Base-by-base conservation (phyloP, 37 sponge, comb jelly and placozoan species). In the Halisarca cf. caerulea region DNA sequence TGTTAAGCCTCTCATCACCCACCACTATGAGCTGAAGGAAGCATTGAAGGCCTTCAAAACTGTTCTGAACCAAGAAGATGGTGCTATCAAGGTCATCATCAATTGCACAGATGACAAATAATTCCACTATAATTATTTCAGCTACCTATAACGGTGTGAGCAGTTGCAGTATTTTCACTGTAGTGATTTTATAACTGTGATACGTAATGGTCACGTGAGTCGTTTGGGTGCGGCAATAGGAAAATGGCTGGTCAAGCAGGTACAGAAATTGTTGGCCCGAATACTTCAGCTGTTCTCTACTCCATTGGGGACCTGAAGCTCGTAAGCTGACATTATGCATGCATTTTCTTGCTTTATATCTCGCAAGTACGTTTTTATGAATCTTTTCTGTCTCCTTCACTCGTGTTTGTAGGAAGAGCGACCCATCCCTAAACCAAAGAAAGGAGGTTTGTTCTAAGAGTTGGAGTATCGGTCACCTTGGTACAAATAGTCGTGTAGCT, bases 1-100 rank as follows among this genome's bases (percentile, higher is more conserved):
- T 64, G 95, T 93, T 55, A 93, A 95, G 70, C 86, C 90, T 5
- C 90, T 97, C 40, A 88, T 97, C 66, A 97, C 98, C 47, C 98
- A 97, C 47, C 77, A 60, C 36, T 97, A 91, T 71, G 55, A 74
- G 39, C 92, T 97, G 64, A 81, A 84, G 33, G 81, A 97, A 61
- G 68, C 92, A 0, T 21, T 91, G 36, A 47, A 87, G 25, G 98
- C 98, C 11, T 97, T 93, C 83, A 87, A 91, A 66, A 80, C 45
- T 30, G 88, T 95, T 9, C 92, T 92, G 84, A 88, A 80, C n/a
- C 88, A 86, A 34, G 88, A 80, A 36, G 94, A 87, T 27, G 91
- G 91, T 35, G 91, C 90, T 39, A 95, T 97, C 62, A 97, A 97
- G 82, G 94, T 97, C 41, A 88, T 94, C 72, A 94, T 94, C 41